Conservation (phyloP, 2,888 invertebrate genomes). For the Drosophila dives region DNA sequence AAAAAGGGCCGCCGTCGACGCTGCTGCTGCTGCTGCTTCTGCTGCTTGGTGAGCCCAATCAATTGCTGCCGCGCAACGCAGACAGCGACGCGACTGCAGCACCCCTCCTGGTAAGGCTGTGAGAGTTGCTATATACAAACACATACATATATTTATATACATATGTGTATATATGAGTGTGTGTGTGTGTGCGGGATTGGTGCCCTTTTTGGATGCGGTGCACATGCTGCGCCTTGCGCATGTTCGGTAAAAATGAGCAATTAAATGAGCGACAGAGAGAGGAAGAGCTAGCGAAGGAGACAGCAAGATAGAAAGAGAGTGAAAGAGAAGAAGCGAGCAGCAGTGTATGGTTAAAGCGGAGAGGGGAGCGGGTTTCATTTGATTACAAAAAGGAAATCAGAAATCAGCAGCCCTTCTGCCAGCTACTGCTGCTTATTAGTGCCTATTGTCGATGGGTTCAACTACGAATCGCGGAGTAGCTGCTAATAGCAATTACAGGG, state of each 20-base stretch:
- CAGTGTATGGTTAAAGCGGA: background rate
- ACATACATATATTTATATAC: background rate
- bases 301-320: background rate
- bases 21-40: constrained; percentile 41
- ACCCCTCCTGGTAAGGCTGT: constrained; percentile 54
- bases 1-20: constrained; percentile 59
- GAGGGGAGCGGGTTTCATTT: constrained; percentile 1
- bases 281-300: constrained; percentile 1
- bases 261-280: constrained; percentile 44
- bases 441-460: constrained; percentile 30
- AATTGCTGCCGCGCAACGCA: constrained; percentile 72
- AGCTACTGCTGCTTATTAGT: constrained; percentile 43
- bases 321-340: background rate
- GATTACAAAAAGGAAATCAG: background rate
- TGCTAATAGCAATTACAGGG: background rate
- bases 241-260: constrained; percentile 75
- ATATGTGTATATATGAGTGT: constrained; percentile 1
- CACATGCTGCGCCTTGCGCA: constrained; percentile 75
- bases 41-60: constrained; percentile 65
- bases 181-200: constrained; percentile 49
- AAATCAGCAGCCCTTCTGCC: constrained; percentile 16
- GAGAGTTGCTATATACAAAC: constrained; percentile 9
- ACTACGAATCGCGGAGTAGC: background rate
- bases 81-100: constrained; percentile 48
- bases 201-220: constrained; percentile 50